Evolutionary conservation across 2,113 vertebrate species (phyloP), one percentile per base, ranked within the genome.

Genomic region (Indri indri): DNA sequence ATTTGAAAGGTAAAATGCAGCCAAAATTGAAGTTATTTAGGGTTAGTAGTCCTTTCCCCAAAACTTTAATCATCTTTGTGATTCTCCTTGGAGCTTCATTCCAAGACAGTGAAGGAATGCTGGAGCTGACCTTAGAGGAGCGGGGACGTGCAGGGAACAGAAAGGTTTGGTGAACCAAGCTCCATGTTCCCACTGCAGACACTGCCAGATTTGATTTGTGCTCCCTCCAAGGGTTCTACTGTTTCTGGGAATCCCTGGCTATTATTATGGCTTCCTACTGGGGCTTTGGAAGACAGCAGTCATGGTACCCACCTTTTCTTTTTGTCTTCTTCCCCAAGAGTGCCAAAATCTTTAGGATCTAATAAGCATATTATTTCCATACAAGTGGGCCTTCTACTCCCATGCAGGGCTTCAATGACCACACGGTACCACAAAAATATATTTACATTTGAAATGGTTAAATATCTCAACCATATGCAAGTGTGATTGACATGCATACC

Each of bases 41-140:
- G 89, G 95, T 94, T 83, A 83, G 47, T 95, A 96, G 91, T 88
- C 68, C 61, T 94, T 63, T 94, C 88, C 86, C 77, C 47, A 79
- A 83, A 95, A 86, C 92, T 95, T 97, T 95, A 96, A 94, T 96
- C 98, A 89, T 94, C 84, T 94, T 32, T 88, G 93, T 88, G 80
- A 84, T 74, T 96, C 86, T 94, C 87, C 84, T 96, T 91, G 95
- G 96, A 97, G 95, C 50, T 73, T 77, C 59, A 50, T 82, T 94
- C 91, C 93, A 96, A 92, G 59, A 45, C 52, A 88, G 91, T n/a
- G 70, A 61, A 95, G 88, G 93, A 80, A 93, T 63, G 70, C 65
- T 30, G 68, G 65, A 63, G 77, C 59, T 89, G 47, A 91, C 82
- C 89, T 66, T 34, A 52, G 25, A 84, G 27, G 16, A 30, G 7